Percentiles rank a stretch among this genome's conserved stretches.
Conservation (phyloP, 1,140 invertebrate genomes). For the Pachypeltis micranthus region DNA sequence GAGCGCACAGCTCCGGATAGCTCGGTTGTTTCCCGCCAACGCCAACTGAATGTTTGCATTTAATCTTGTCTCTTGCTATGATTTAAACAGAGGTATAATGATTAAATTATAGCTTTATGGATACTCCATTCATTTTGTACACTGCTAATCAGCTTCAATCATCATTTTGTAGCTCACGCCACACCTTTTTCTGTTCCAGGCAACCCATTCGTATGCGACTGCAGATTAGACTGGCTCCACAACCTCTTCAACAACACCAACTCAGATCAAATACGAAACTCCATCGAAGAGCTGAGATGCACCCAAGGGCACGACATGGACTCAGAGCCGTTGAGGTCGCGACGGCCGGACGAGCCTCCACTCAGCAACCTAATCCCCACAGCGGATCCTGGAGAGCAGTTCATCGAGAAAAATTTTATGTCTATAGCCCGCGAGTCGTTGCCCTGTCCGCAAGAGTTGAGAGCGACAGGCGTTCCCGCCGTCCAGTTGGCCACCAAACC, state of each 20-base stretch:
- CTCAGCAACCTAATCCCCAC: neutral
- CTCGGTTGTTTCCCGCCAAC: no score
- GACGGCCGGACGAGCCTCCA: neutral
- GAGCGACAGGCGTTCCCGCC: slow-evolving; percentile 10
- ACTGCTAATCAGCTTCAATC: no score
- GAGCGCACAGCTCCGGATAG: no score
- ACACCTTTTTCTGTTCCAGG: slow-evolving; percentile 6
- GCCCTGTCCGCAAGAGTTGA: slow-evolving; percentile 8
- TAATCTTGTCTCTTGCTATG: no score
- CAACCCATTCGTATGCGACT: slow-evolving; percentile 54
- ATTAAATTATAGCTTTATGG: no score
- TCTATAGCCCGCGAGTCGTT: neutral
- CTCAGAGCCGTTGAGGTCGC: neutral
- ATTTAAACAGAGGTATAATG: no score
- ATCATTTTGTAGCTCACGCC: no score
- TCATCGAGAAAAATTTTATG: neutral
- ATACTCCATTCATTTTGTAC: no score
- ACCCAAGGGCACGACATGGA: neutral
- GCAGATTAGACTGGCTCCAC: slow-evolving; percentile 62
- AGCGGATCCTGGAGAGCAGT: neutral
- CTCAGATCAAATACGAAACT: slow-evolving; percentile 48
- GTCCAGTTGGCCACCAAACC: slow-evolving; percentile 10
- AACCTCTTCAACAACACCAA: slow-evolving; percentile 56
- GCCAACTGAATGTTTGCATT: no score
- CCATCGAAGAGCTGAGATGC: slow-evolving; percentile 53